Evolutionary conservation across 2,888 invertebrate genomes (phyloP).

Genomic region (Fissipunctia ypsillon): DNA sequence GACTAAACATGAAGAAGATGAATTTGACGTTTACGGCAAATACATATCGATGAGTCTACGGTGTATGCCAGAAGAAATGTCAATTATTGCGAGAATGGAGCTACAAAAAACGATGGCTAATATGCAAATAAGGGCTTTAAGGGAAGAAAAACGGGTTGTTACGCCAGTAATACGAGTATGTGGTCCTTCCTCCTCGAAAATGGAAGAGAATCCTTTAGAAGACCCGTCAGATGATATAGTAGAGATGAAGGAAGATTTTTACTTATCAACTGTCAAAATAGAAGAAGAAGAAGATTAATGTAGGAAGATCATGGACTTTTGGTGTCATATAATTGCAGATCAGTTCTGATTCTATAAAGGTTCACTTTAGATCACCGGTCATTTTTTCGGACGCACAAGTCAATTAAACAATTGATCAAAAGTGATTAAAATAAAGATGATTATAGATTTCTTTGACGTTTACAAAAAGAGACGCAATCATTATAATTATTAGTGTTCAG

Average conservation of each 20-base stretch:
- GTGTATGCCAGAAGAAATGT: conserved; percentile 42
- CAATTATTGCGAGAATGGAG: conserved; percentile 42
- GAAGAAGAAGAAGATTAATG: conserved; percentile 11
- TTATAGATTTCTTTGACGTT: neutral
- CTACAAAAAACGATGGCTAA: conserved; percentile 42
- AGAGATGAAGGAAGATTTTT: neutral
- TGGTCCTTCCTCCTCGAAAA: conserved; percentile 17
- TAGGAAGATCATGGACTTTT: neutral
- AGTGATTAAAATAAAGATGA: neutral
- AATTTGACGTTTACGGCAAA: conserved; percentile 45
- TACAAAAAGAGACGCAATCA: too few relatives aligned
- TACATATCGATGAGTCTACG: conserved; percentile 38
- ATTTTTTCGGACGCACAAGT: neutral
- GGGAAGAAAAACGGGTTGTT: neutral
- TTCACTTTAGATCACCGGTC: neutral
- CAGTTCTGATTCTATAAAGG: neutral
- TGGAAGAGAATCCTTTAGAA: neutral
- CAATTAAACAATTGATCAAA: neutral
- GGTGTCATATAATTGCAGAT: neutral
- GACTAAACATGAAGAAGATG: conserved; percentile 27
- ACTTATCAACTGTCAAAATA: conserved; percentile 9
- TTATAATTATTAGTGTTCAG: neutral
- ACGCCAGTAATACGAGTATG: rapidly evolving
- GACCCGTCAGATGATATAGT: neutral
- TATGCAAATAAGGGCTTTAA: conserved; percentile 28